Evolutionary conservation across 2,888 invertebrate species (phyloP), one percentile per base, ranked within the genome.

Genomic region (Antheraea yamamai): DNA sequence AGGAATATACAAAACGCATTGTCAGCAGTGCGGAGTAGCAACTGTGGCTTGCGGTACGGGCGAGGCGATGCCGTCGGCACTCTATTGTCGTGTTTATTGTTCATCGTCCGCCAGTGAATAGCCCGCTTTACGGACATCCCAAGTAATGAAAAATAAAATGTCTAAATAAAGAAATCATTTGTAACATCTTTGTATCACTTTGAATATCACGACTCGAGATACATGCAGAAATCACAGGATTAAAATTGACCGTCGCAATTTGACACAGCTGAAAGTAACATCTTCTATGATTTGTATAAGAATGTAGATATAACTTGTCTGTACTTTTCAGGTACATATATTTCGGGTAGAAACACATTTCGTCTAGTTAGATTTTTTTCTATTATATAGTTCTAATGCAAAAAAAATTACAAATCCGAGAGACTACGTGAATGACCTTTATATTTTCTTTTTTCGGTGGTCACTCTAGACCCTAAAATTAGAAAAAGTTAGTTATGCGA

Each of bases 111-210:
- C 26, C 71, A 23, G 47, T 61, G 82, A 84, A 84, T 82, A 73
- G 80, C 35, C 72, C 77, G 81, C 78, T 82, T 81, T 80, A 80
- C 75, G 76, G 66, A 47, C 47, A 66, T 66, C 76, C 76, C 26
- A 81, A 83, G 82, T 85, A 82, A 86, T 86, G 85, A 86, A 82
- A 85, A 87, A 84, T 82, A 82, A 74, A 76, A 84, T 82, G 79
- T 77, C 16, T 66, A 66, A 26, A 66, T 14, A 66, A 66, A 66
- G 61, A 23, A 61, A 61, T 23, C 23, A 23, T 61, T 23, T 12
- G 61, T 61, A 61, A 61, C n/a, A 61, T 23, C 23, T 61, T 12
- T 61, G 61, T 23, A 23, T 61, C 23, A 7, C 23, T 23, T 10
- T 58, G n/a, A 61, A 61, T 23, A 61, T 61, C 23, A 61, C 4